Base-by-base conservation (phyloP, 2,797 vertebrate species). In the Bradypodion pumilum region DNA sequence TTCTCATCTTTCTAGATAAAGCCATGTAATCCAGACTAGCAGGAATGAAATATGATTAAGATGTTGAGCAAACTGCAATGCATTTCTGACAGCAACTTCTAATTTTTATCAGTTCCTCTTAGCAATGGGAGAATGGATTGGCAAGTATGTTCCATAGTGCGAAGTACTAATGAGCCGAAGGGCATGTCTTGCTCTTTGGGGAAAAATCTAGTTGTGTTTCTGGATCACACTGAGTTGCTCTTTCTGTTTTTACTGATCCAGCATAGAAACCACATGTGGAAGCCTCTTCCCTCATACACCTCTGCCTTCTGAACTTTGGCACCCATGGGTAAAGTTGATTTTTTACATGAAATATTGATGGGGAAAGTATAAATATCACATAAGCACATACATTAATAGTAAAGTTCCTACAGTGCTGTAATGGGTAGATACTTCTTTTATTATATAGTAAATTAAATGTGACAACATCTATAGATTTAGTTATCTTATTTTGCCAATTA, bases 401-500 rank as follows among this genome's bases (percentile, higher is more conserved):
- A 42, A 59, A 37, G 13, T 68, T 69, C 76, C n/a, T 46, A 66
- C n/a, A 74, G 23, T 40, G 23, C 56, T 35, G 70, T 49, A 63
- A 52, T n/a, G 29, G 21, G 23, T 7, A 3, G 27, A 1, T 46
- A 21, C 1, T 65, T n/a, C 37, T 32, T 83, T 76, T 59, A n/a
- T n/a, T n/a, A 16, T 46, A 49, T 56, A 62, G 37, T 81, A 13
- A 81, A 60, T 75, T 75, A 70, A 40, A 52, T 19, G 49, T 73
- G 29, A 46, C 29, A 32, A n/a, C 19, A 49, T 76, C 23, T 37
- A 25, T 78, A 80, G 40, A 81, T 29, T 27, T 42, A 70, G 32
- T 27, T 52, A 52, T 59, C 42, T 59, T 85, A 74, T 65, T 35
- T 19, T 80, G 37, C 19, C 32, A 81, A 76, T 56, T 80, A 81